These are phyloP conservation scores for Ganaspis brasiliensis DNA, from an alignment of 2,888 invertebrate genomes.

Conservation along the genomic window DNA sequence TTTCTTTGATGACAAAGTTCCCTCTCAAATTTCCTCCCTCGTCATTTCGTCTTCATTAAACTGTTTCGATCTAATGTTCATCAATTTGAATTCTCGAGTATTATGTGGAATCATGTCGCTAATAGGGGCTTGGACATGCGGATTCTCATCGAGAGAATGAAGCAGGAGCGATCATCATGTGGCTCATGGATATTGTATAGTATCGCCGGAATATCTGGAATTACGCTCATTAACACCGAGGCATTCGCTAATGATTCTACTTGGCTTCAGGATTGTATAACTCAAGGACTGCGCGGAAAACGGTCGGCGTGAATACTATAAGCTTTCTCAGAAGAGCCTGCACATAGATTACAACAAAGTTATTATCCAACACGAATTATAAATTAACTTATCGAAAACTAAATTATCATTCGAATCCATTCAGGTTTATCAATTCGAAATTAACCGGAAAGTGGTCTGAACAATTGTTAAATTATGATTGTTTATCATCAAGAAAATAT, in stretches of 20 bases:
- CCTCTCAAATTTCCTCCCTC: background rate
- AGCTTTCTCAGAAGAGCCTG: slow-evolving; percentile 33
- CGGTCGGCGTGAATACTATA: slow-evolving; percentile 68
- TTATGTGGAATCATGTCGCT: slow-evolving; percentile 29
- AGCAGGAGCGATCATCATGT: slow-evolving; percentile 36
- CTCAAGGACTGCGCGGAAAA: slow-evolving; percentile 74
- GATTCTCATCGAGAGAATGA: slow-evolving; percentile 37
- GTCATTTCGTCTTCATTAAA: slow-evolving; percentile 6
- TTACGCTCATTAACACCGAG: slow-evolving; percentile 76
- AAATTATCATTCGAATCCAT: too few species aligned
- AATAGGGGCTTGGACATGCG: slow-evolving; percentile 29
- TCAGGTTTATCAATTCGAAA: too few species aligned
- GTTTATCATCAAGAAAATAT: too few species aligned
- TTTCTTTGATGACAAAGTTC: too few species aligned
- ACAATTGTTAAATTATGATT: too few species aligned
- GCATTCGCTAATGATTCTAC: slow-evolving; percentile 77
- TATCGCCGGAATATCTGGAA: slow-evolving; percentile 73
- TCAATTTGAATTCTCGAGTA: slow-evolving; percentile 1
- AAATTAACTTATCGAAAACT: background rate
- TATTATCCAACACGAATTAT: background rate
- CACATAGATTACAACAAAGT: slow-evolving; percentile 5
- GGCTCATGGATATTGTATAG: slow-evolving; percentile 42
- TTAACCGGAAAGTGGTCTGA: too few species aligned
- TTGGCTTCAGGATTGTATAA: slow-evolving; percentile 73
- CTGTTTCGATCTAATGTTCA: slow-evolving; percentile 1